Evolutionary conservation across 92 coral and sea anemone species (phyloP).

Genomic region (Zoanthus sociatus): DNA sequence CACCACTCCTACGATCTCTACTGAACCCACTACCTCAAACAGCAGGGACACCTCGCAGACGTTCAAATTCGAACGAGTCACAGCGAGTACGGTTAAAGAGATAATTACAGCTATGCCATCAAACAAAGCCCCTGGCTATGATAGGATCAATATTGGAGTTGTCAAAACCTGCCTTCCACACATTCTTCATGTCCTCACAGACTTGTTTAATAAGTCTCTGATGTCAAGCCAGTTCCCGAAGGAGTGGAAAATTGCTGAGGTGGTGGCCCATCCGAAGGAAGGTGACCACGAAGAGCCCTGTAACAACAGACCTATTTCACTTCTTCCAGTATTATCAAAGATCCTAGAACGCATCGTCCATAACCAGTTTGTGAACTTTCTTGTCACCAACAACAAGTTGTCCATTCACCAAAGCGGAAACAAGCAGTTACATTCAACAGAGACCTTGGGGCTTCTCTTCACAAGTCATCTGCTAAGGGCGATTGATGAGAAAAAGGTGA

Average conservation of each 20-base stretch:
- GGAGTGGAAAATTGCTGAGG: conserved; percentile 44
- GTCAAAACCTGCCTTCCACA: neutral
- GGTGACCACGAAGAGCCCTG: conserved; percentile 46
- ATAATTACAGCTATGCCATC: neutral
- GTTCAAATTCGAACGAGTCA: too few relatives aligned
- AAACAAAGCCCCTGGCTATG: neutral
- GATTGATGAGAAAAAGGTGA: conserved; percentile 47
- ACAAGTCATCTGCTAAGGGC: neutral
- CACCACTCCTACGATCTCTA: conserved; percentile 1
- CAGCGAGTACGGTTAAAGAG: neutral
- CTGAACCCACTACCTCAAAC: too few relatives aligned
- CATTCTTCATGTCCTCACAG: neutral
- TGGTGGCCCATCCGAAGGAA: conserved; percentile 40
- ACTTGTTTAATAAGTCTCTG: neutral
- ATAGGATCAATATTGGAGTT: neutral
- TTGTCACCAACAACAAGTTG: neutral
- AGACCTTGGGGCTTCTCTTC: neutral
- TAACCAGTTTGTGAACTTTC: conserved; percentile 7
- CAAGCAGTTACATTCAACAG: neutral
- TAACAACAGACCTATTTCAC: conserved; percentile 57
- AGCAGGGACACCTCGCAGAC: too few relatives aligned
- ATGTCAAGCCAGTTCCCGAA: conserved; percentile 14
- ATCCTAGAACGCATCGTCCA: conserved; percentile 30
- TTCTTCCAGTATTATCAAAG: conserved; percentile 57
- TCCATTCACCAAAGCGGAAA: conserved; percentile 18